Evolutionary conservation across 2,113 vertebrate genomes (phyloP).

Genomic region (Nymphicus hollandicus): DNA sequence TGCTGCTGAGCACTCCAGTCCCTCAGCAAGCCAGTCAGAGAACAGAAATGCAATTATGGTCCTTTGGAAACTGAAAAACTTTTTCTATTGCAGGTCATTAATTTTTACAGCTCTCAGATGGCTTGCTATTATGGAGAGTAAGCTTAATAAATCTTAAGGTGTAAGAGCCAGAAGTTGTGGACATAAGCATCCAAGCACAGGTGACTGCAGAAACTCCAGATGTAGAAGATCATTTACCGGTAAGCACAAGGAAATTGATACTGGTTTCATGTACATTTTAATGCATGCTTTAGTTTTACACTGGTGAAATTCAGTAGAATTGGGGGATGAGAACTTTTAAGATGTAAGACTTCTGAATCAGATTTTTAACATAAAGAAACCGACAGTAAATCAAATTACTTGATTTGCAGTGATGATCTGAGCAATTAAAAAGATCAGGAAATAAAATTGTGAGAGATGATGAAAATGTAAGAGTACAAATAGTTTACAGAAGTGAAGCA

Average conservation of each 20-base stretch:
- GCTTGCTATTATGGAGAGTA: neutral
- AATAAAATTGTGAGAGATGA: neutral
- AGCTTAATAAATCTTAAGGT: neutral
- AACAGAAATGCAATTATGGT: neutral
- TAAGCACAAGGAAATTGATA: neutral
- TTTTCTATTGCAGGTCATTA: conserved; percentile 20
- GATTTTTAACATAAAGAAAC: neutral
- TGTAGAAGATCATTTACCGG: neutral
- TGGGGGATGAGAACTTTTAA: neutral
- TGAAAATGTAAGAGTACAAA: neutral
- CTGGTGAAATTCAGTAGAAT: neutral
- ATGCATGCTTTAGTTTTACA: neutral
- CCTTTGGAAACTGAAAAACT: neutral
- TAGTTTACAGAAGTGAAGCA: neutral
- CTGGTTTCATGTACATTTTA: neutral
- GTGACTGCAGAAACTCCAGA: neutral
- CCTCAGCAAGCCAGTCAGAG: neutral
- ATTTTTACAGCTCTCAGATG: conserved; percentile 29
- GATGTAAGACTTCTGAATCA: neutral
- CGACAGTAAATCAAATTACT: neutral
- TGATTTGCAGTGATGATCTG: neutral
- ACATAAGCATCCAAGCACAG: neutral
- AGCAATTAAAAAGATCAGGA: neutral
- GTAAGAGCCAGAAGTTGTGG: neutral
- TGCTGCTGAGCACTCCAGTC: accelerated